Conservation (phyloP, 1,140 invertebrate genomes). For the Phocides pigmalion region DNA sequence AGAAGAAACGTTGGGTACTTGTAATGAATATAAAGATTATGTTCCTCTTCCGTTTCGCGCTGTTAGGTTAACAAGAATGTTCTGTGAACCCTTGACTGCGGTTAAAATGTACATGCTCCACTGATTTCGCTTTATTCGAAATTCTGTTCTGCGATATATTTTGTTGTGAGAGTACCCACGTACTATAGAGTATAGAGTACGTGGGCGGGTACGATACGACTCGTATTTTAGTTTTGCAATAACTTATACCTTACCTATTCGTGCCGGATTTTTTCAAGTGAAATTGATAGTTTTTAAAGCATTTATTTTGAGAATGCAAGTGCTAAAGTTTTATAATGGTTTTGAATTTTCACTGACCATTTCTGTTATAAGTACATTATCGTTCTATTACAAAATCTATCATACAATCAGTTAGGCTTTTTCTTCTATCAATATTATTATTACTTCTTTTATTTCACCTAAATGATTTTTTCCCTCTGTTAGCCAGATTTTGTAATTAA, state of each 20-base stretch:
- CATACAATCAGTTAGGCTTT: too few relatives aligned
- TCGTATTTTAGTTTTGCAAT: slow-evolving; percentile 37
- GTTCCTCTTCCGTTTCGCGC: slow-evolving; percentile 30
- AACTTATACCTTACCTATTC: slow-evolving; percentile 28
- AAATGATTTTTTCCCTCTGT: too few relatives aligned
- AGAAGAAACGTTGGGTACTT: neutral
- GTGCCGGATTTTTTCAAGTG: slow-evolving; percentile 24
- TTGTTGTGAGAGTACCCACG: slow-evolving; percentile 15
- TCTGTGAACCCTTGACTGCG: slow-evolving; percentile 28
- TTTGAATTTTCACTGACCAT: too few relatives aligned
- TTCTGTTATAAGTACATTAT: too few relatives aligned
- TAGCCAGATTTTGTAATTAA: too few relatives aligned
- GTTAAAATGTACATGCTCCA: slow-evolving; percentile 32
- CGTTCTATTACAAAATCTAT: too few relatives aligned
- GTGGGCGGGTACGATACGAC: slow-evolving; percentile 35
- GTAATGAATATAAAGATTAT: slow-evolving; percentile 13
- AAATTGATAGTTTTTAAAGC: slow-evolving; percentile 6
- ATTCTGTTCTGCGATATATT: slow-evolving; percentile 35
- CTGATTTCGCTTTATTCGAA: slow-evolving; percentile 37
- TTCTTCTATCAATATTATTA: too few relatives aligned
- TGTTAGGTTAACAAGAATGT: slow-evolving; percentile 35
- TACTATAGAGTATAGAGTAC: too few relatives aligned
- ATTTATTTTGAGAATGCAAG: neutral
- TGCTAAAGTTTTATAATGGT: neutral
- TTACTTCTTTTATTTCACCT: too few relatives aligned